Base-by-base conservation (phyloP, 1,140 invertebrate species). In the Magallana ariakensis region DNA sequence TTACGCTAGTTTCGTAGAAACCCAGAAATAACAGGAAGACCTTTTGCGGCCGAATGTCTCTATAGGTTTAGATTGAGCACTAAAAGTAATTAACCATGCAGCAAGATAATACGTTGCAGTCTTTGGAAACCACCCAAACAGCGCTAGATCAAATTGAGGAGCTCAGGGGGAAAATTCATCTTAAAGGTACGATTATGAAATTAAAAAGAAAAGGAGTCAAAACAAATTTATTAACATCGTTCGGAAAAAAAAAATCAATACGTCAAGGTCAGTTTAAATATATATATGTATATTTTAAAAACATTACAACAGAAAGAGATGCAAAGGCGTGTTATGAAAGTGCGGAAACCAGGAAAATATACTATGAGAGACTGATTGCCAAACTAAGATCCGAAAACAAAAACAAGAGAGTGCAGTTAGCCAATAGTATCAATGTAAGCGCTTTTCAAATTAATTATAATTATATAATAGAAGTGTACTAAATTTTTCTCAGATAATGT, bases 281-380 rank as follows among this genome's bases (percentile, higher is more conserved):
- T 2, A 46, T 4, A 46, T 46, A 4, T 46, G 5, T 46, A 46
- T 46, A n/a, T 46, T 46, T 46, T 46, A 13, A 56, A 10, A 10
- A 57, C 85, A 62, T 86, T 84, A 62, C 53, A 56, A 22, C 86
- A 92, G 91, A 91, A 57, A 81, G 89, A 85, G 91, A 92, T 86
- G 87, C 85, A 0, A 89, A 91, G 83, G 90, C 89, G 13, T 92
- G 87, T 81, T 91, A 89, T 53, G 90, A 92, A 75, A 89, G 88
- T 83, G 87, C 89, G 6, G 89, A 92, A 87, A 66, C 83, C 10
- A 86, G 66, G 22, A 90, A 90, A 66, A 83, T 88, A 26, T 15
- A 84, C 22, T 80, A 88, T 62, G 89, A 91, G 82, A 80, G 85
- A 57, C 58, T 89, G 8, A 91, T 92, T 22, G 56, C 87, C 0